phyloP scores from a whole-genome alignment of 2,797 vertebrate genomes.

The Pempheris klunzingeri region DNA sequence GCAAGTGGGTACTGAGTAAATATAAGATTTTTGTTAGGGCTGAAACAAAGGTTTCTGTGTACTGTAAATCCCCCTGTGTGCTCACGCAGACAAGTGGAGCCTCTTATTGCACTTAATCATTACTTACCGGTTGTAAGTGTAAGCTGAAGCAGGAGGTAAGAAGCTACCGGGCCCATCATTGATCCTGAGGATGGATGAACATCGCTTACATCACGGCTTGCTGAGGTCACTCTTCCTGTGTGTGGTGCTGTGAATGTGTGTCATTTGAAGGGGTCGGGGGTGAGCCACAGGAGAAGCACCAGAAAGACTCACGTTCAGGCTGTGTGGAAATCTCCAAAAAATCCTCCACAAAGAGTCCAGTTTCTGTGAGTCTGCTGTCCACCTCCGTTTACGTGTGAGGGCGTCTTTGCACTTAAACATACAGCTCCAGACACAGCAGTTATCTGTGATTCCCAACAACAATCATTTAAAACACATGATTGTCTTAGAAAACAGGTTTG shows the following conservation, averaged over 20 bases:
- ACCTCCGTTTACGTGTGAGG: background rate
- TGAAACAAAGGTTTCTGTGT: background rate
- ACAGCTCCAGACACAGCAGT: background rate
- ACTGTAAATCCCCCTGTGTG: background rate
- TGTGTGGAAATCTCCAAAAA: conserved; percentile 85
- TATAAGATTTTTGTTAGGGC: too few relatives aligned
- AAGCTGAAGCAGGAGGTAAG: background rate
- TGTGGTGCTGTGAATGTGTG: conserved; percentile 26
- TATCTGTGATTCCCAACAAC: too few relatives aligned
- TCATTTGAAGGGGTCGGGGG: conserved; percentile 87
- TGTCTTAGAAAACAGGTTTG: too few relatives aligned
- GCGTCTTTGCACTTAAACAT: background rate
- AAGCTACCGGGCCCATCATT: too few relatives aligned
- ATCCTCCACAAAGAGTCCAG: conserved; percentile 81
- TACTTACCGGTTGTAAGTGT: background rate
- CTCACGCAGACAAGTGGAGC: too few relatives aligned
- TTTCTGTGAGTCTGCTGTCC: conserved; percentile 87
- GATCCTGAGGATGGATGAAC: background rate
- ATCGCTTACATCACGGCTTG: background rate
- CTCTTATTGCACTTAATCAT: conserved; percentile 4
- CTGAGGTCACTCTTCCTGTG: conserved; percentile 1
- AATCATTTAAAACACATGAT: too few relatives aligned
- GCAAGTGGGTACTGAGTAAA: too few relatives aligned
- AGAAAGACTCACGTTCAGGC: conserved; percentile 85
- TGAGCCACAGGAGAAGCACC: conserved; percentile 86